Evolutionary conservation across 2,888 invertebrate species (phyloP), one percentile per base, ranked within the genome.

Genomic region (Agelastica alni): DNA sequence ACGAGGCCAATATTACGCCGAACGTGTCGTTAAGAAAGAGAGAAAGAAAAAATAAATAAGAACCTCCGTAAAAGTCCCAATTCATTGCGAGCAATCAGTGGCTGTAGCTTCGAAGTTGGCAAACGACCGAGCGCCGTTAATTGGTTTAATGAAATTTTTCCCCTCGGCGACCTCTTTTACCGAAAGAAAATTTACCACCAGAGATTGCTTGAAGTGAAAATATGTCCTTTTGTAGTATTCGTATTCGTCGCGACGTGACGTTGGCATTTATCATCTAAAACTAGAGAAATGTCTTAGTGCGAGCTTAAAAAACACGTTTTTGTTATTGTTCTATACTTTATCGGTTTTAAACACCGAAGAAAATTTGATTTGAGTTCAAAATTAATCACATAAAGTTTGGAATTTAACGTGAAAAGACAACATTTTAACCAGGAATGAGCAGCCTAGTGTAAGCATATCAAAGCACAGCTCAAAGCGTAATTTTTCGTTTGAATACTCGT

Each of bases 91-190:
- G 56, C 56, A 59, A 59, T 59, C 59, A 59, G 59, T 54, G 51
- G 59, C 53, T 41, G 53, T 46, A 59, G 56, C 52, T 56, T n/a
- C 37, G 45, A 49, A 51, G 32, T 56, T 48, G 53, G 57, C 46
- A 57, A 57, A 60, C 57, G 57, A 55, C 57, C 54, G 49, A n/a
- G n/a, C 48, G 54, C 57, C 49, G 48, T 51, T 60, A 60, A 60
- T 60, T 60, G 60, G 57, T 53, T 53, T 53, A 60, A 60, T 60
- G 60, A 60, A 60, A 60, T 57, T 60, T 57, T 60, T 57, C 45
- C 54, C 53, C 36, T n/a, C n/a, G 48, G 42, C 39, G 39, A 56
- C 44, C 59, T 49, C n/a, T n/a, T n/a, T n/a, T 53, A 49, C 47
- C 31, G 17, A 30, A 47, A 51, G 47, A 52, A 49, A 53, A 49